Conservation (phyloP, 1,140 invertebrate species). For the Drosophila burlai region DNA sequence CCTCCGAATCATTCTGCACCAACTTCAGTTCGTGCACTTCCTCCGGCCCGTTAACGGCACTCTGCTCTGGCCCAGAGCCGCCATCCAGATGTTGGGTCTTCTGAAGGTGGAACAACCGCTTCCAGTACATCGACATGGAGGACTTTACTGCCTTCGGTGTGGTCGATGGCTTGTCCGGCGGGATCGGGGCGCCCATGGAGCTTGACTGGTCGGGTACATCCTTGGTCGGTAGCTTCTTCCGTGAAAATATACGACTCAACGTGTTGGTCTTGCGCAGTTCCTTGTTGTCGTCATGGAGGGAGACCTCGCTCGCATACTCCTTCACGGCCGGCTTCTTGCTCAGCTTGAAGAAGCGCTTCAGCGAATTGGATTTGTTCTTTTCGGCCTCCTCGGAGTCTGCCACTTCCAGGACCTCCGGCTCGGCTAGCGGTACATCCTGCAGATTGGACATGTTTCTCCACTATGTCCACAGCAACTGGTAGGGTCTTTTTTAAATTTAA, state of each 20-base stretch:
- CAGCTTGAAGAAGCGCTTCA: conserved; percentile 72
- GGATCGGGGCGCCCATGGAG: neutral
- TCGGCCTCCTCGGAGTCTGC: conserved; percentile 10
- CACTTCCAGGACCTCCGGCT: conserved; percentile 32
- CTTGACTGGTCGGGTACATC: conserved; percentile 19
- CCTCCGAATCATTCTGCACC: conserved; percentile 33
- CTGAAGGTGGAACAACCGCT: conserved; percentile 60
- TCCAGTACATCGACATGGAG: conserved; percentile 70
- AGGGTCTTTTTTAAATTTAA: conserved; percentile 30
- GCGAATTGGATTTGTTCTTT: conserved; percentile 48
- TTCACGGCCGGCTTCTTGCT: conserved; percentile 48
- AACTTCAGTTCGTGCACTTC: conserved; percentile 34
- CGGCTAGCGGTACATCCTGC: conserved; percentile 66
- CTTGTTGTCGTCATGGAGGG: conserved; percentile 20
- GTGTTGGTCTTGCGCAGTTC: conserved; percentile 38
- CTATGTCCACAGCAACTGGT: conserved; percentile 44
- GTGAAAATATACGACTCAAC: conserved; percentile 54
- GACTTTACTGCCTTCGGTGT: conserved; percentile 55
- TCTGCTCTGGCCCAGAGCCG: neutral
- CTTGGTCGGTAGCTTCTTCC: conserved; percentile 33
- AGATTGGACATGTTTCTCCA: conserved; percentile 66
- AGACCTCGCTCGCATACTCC: conserved; percentile 21
- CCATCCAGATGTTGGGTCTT: conserved; percentile 30
- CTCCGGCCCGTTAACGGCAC: conserved; percentile 8
- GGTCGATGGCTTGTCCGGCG: conserved; percentile 23